A percentile compares a stretch with the other conserved stretches of the same genome.
phyloP scores from a whole-genome alignment of 2,113 vertebrate genomes.

The Gymnogyps californianus region DNA sequence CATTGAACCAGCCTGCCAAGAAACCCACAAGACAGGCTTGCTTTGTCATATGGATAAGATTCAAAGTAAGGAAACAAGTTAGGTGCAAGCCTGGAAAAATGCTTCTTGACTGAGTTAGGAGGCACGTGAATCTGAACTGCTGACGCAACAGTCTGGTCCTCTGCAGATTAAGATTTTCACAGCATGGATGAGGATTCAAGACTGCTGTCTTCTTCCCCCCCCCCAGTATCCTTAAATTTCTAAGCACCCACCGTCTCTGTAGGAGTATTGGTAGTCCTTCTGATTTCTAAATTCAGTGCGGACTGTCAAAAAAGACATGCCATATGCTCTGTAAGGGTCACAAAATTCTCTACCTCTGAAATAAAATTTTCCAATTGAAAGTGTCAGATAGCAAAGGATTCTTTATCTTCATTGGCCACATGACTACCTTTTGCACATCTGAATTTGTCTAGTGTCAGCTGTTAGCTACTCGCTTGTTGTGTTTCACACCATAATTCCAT shows the following conservation, averaged over 20 bases:
- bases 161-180: neutral
- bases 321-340: neutral
- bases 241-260: neutral
- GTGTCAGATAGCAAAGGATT: slow-evolving; percentile 21
- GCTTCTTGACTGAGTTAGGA: neutral
- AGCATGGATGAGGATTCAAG: neutral
- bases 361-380: slow-evolving; percentile 39
- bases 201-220: neutral
- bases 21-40: neutral
- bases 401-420: slow-evolving; percentile 37
- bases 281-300: neutral
- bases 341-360: neutral
- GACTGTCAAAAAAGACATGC: neutral
- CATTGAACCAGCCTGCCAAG: neutral
- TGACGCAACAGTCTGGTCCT: neutral
- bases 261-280: neutral
- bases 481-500: slow-evolving; percentile 19
- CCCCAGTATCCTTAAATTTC: neutral
- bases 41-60: neutral
- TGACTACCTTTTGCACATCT: neutral
- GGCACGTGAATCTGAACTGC: neutral
- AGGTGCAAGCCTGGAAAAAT: neutral
- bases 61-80: neutral
- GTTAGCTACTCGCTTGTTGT: neutral
- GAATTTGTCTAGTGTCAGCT: slow-evolving; percentile 39